Base-by-base conservation (phyloP, 2,797 vertebrate species). In the Loriculus beryllinus region DNA sequence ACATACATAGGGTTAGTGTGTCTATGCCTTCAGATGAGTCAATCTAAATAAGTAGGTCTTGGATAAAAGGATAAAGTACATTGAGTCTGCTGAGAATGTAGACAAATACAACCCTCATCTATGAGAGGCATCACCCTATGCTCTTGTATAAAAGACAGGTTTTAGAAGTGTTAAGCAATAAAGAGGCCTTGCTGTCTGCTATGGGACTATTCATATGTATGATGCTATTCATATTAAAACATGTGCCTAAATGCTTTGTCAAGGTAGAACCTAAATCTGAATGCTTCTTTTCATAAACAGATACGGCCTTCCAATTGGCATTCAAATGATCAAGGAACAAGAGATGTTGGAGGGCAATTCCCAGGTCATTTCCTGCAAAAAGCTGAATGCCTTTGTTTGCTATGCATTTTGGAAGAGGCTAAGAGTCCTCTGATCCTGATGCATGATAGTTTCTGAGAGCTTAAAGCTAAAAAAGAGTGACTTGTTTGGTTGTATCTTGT, bases 251-350 rank as follows among this genome's bases (percentile, higher is more conserved):
- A 47, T 48, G 72, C 88, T 92, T 90, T 95, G 90, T 82, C 54
- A 79, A 84, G 70, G 56, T 67, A 88, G 31, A 82, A 37, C 77
- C 67, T 84, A 96, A 95, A 95, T 93, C 86, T 90, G 93, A 96
- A 93, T 96, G 59, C 54, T 88, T 76, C 96, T 96, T 96, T 96
- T 96, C 93, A 96, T 96, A 92, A 95, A 78, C 95, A 96, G 82
- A 88, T 95, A 35, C 7, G 60, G 2, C 85, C 82, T 93, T 76
- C 80, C 92, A 93, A 94, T 95, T 93, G 91, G 70, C 33, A 95
- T 96, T 96, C 86, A 96, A 96, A 92, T 88, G n/a, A 69, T 42
- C 26, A 33, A 87, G 77, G 85, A 90, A 96, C 82, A 95, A 96
- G 90, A 96, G 96, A 84, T 76, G 82, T 93, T 80, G 68, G 88